These are phyloP conservation scores for Eutolmus rufibarbis DNA, from an alignment of 2,888 invertebrate genomes.

Conservation along the genomic window DNA sequence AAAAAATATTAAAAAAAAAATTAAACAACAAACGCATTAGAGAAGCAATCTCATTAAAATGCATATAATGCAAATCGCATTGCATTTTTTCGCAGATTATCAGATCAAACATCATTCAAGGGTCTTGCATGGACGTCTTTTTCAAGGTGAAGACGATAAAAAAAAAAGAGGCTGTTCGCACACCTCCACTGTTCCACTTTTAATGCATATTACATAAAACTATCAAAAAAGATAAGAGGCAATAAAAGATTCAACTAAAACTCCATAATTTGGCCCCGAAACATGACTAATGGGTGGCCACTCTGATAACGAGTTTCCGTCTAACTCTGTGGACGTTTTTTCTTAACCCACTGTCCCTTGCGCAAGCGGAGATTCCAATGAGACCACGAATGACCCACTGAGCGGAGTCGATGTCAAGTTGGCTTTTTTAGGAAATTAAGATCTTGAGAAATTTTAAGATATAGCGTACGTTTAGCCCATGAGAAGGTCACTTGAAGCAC, in stretches of 20 bases:
- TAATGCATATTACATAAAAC: background rate
- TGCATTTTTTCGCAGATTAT: background rate
- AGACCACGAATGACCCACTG: background rate
- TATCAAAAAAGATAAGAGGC: background rate
- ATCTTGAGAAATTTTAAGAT: background rate
- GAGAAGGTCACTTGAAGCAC: background rate
- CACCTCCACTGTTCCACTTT: conserved; percentile 5
- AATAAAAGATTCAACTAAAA: background rate
- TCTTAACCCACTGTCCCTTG: background rate
- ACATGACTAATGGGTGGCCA: background rate
- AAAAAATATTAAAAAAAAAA: background rate
- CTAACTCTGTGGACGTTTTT: background rate
- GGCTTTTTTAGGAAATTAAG: background rate
- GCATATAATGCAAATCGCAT: background rate
- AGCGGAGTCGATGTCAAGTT: background rate
- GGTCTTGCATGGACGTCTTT: background rate
- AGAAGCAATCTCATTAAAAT: background rate
- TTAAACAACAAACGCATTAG: background rate
- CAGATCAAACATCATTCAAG: background rate
- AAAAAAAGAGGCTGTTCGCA: background rate
- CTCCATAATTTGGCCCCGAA: background rate
- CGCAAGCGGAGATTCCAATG: background rate
- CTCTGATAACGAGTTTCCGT: background rate
- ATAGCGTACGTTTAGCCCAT: background rate
- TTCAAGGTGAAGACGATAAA: background rate